Percentiles rank a stretch among this genome's conserved stretches.
Evolutionary conservation across 2,888 invertebrate species (phyloP).

Genomic region (Melanotus villosus): DNA sequence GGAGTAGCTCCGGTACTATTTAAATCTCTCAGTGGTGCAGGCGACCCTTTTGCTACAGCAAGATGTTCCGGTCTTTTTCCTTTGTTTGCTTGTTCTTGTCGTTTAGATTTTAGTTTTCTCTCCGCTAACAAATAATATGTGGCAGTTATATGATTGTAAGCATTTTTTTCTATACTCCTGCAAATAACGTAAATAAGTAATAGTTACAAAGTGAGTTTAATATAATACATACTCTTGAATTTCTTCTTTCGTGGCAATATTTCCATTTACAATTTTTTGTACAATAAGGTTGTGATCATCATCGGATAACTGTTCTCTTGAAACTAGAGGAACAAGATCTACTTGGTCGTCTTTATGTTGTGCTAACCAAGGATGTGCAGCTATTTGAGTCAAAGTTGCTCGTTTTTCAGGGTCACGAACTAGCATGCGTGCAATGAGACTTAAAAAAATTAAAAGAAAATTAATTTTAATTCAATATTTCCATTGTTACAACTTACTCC

Average conservation of each 20-base stretch:
- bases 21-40: conserved; percentile 59
- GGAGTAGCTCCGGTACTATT: conserved; percentile 59
- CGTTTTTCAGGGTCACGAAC: conserved; percentile 94
- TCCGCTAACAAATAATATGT: conserved; percentile 98
- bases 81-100: conserved; percentile 75
- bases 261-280: conserved; percentile 96
- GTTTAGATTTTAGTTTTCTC: conserved; percentile 85
- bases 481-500: too few species aligned
- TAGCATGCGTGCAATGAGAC: conserved; percentile 93
- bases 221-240: conserved; percentile 82
- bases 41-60: conserved; percentile 63
- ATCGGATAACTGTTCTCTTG: conserved; percentile 90
- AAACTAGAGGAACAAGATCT: conserved; percentile 85
- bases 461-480: too few species aligned
- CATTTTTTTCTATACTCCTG: conserved; percentile 93
- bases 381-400: conserved; percentile 90
- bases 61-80: conserved; percentile 65
- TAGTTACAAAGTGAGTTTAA: background rate
- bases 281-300: conserved; percentile 93
- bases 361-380: conserved; percentile 88
- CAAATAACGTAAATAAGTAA: conserved; percentile 41
- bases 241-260: conserved; percentile 94
- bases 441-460: too few species aligned
- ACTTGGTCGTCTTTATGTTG: conserved; percentile 70
- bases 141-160: conserved; percentile 98